phyloP scores from a whole-genome alignment of 1,140 invertebrate species.

The Tetramorium parvispinum region DNA sequence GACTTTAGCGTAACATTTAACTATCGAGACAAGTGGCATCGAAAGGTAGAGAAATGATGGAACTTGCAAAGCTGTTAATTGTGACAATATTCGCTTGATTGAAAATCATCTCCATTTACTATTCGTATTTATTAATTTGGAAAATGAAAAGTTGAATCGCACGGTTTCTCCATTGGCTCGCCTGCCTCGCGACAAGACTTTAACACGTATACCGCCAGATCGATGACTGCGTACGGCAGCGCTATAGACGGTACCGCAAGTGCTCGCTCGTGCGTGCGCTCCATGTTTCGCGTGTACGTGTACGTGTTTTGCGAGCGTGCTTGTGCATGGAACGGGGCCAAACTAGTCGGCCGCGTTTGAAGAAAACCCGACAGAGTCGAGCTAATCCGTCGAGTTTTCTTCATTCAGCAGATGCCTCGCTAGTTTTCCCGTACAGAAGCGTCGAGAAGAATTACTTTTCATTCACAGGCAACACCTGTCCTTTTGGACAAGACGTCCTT shows the following conservation, averaged over 20 bases:
- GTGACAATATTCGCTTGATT: background rate
- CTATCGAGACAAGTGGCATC: background rate
- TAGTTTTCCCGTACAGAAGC: background rate
- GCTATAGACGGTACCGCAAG: background rate
- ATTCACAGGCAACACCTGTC: background rate
- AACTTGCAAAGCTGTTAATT: background rate
- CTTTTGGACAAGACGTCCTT: background rate
- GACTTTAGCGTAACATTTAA: background rate
- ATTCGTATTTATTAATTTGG: background rate
- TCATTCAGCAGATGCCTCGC: background rate
- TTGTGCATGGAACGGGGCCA: constrained; percentile 53
- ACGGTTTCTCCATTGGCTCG: background rate
- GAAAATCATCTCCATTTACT: background rate
- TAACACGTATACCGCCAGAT: constrained; percentile 14
- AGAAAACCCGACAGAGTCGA: constrained; percentile 41
- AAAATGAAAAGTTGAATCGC: background rate
- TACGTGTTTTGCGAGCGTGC: background rate
- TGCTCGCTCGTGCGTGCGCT: background rate
- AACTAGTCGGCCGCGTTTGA: constrained; percentile 42
- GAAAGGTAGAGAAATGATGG: background rate
- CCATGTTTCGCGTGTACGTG: background rate
- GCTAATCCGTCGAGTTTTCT: constrained; percentile 34
- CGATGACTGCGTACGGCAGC: constrained; percentile 23
- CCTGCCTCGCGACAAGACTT: constrained; percentile 12
- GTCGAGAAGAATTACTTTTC: background rate